Evolutionary conservation across 2,888 invertebrate genomes (phyloP).

Genomic region (Amblyjoppa fuscipennis): DNA sequence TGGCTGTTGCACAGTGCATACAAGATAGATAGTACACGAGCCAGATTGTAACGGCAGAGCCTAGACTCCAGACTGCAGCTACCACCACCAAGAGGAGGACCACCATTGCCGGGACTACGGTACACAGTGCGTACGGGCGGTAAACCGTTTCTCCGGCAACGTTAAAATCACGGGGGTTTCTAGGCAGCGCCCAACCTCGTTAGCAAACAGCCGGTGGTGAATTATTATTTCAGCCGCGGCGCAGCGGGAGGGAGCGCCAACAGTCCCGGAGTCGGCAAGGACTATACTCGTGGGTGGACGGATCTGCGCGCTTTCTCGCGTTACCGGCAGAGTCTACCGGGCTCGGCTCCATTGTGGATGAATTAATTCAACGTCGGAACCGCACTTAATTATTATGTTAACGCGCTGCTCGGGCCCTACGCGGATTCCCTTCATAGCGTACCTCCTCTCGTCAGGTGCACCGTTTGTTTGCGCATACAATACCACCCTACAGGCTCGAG

Average conservation of each 20-base stretch:
- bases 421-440: constrained; percentile 37
- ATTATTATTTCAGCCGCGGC: constrained; percentile 78
- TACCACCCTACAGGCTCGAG: not conserved
- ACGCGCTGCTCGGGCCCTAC: constrained; percentile 54
- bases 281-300: constrained; percentile 6
- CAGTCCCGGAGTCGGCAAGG: constrained; percentile 35
- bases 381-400: constrained; percentile 77
- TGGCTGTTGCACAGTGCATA: constrained; percentile 23
- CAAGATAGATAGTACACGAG: not conserved
- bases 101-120: constrained; percentile 41
- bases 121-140: constrained; percentile 50
- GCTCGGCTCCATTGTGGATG: constrained; percentile 72
- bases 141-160: constrained; percentile 65
- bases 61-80: constrained; percentile 5
- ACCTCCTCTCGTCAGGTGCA: constrained; percentile 57
- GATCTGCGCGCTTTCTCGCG: constrained; percentile 8
- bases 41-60: constrained; percentile 3
- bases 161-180: constrained; percentile 67
- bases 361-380: constrained; percentile 77
- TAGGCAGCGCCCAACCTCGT: constrained; percentile 73
- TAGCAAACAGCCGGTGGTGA: constrained; percentile 77
- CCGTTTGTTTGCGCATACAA: constrained; percentile 66
- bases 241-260: constrained; percentile 58
- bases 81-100: constrained; percentile 30
- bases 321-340: constrained; percentile 48